Evolutionary conservation across 2,113 vertebrate species (phyloP).

Genomic region (Phrynosoma blainvillii): DNA sequence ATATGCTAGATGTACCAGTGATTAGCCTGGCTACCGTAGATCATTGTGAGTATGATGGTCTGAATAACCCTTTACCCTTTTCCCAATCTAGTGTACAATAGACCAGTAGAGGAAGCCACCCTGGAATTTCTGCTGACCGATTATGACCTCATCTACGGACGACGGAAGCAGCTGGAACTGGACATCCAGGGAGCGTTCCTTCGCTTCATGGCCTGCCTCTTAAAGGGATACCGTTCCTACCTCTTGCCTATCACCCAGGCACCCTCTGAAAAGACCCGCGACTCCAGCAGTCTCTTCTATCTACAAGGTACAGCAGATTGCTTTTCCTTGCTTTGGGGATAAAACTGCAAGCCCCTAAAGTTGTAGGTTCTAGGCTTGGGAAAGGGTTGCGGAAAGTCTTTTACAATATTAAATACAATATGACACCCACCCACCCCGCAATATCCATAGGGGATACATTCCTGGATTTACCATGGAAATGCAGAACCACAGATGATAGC

Average conservation of each 20-base stretch:
- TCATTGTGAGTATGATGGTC: no score
- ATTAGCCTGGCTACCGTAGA: no score
- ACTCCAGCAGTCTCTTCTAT: constrained; percentile 90
- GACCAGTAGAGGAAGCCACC: constrained; percentile 88
- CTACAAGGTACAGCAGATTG: constrained; percentile 79
- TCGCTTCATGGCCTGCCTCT: constrained; percentile 90
- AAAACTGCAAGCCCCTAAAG: background rate
- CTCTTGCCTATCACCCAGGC: constrained; percentile 89
- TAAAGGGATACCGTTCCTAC: constrained; percentile 87
- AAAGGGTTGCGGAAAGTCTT: no score
- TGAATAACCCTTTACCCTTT: rapidly evolving
- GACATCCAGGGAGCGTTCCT: constrained; percentile 92
- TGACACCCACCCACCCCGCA: no score
- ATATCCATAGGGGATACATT: no score
- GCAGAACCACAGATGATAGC: no score
- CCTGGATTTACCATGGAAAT: no score
- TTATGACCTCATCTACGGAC: constrained; percentile 87
- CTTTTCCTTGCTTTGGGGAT: background rate
- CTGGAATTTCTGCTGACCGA: constrained; percentile 92
- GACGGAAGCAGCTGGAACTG: constrained; percentile 89
- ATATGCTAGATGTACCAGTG: no score
- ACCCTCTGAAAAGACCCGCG: constrained; percentile 81
- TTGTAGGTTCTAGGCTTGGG: background rate
- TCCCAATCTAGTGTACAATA: constrained; percentile 81
- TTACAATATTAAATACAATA: no score